Percentiles rank a stretch among this genome's conserved stretches.
Conservation (phyloP, 1,140 invertebrate species). For the Pachypeltis micranthus region DNA sequence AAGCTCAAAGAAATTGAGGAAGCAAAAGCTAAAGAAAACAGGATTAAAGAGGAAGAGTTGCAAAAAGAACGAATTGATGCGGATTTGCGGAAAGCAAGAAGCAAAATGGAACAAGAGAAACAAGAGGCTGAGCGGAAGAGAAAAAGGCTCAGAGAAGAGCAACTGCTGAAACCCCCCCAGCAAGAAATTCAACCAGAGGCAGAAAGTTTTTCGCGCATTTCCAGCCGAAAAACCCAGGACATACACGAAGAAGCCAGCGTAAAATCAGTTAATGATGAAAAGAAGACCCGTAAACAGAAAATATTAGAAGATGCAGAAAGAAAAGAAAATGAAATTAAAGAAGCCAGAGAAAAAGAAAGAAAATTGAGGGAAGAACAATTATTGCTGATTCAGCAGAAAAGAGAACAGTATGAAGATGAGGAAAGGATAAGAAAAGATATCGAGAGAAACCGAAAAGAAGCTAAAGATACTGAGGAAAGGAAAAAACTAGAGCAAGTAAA, state of each 20-base stretch:
- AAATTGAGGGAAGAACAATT: constrained; percentile 17
- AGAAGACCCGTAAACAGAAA: too few species aligned
- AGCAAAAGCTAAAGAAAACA: background rate
- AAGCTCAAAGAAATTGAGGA: background rate
- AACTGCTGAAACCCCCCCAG: too few species aligned
- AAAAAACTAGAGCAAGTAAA: background rate
- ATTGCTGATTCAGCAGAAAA: constrained; percentile 7
- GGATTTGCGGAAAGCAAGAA: background rate
- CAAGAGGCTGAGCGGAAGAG: background rate
- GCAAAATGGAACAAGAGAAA: constrained; percentile 15
- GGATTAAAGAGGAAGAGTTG: background rate
- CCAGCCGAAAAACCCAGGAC: too few species aligned
- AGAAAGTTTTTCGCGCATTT: too few species aligned
- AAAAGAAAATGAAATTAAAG: background rate
- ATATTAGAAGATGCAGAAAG: constrained; percentile 22
- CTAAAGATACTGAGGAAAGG: constrained; percentile 10
- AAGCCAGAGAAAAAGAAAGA: background rate
- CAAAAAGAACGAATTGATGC: constrained; percentile 3
- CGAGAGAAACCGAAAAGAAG: constrained; percentile 10
- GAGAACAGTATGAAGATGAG: background rate
- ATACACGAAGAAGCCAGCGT: constrained; percentile 10
- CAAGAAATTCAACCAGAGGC: background rate
- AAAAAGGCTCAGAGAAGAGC: background rate
- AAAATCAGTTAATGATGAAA: constrained; percentile 18
- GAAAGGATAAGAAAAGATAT: constrained; percentile 4